Evolutionary conservation across 2,888 invertebrate genomes (phyloP).

Genomic region (Anarsia innoxiella): DNA sequence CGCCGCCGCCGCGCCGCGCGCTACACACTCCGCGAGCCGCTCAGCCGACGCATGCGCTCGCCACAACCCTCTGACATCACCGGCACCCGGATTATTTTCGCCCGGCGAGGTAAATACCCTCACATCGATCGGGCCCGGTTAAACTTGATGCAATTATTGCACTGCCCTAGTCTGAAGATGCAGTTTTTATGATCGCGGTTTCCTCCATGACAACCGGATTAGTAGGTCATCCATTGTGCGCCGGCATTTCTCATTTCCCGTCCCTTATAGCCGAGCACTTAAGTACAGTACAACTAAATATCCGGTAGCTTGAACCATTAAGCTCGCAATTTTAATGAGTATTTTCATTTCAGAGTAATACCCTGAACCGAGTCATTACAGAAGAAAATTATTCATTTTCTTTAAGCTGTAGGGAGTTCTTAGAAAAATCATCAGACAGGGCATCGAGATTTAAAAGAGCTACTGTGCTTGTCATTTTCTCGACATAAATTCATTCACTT

Average conservation of each 20-base stretch:
- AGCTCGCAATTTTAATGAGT: no score
- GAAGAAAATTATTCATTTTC: slow-evolving; percentile 7
- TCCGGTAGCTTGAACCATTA: no score
- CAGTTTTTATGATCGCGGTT: slow-evolving; percentile 36
- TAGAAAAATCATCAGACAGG: slow-evolving; percentile 3
- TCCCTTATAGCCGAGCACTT: neutral
- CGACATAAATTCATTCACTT: no score
- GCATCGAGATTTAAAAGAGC: neutral
- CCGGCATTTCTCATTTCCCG: no score
- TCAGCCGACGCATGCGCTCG: slow-evolving; percentile 33
- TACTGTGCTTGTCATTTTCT: no score
- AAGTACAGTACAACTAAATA: no score
- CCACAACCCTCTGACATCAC: slow-evolving; percentile 58
- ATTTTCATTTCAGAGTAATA: no score
- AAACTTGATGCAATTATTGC: slow-evolving; percentile 74
- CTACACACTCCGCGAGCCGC: no score
- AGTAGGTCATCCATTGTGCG: slow-evolving; percentile 19
- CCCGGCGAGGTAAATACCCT: slow-evolving; percentile 75
- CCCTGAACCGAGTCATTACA: neutral
- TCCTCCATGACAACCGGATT: slow-evolving; percentile 11
- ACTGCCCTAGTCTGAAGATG: slow-evolving; percentile 64
- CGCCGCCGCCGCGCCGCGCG: slow-evolving; percentile 7
- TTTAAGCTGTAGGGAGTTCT: neutral
- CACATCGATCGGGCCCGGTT: slow-evolving; percentile 72
- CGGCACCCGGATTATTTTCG: slow-evolving; percentile 73